Conservation (phyloP, 2,113 vertebrate genomes). For the Petrocephalus microphthalmus region DNA sequence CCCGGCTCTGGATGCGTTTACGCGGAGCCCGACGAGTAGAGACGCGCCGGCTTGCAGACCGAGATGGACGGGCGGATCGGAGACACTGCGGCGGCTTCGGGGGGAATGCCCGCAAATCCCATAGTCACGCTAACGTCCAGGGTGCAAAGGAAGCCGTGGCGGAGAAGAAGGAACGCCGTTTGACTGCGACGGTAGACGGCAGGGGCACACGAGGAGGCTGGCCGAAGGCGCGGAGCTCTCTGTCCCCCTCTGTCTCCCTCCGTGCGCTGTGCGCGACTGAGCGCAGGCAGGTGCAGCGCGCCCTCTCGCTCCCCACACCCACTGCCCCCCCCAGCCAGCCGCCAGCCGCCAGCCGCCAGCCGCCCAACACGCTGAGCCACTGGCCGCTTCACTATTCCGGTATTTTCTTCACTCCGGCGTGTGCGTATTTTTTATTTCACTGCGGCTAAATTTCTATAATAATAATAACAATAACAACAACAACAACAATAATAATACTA, state of each 20-base stretch:
- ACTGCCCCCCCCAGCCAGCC: not conserved
- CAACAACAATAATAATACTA: not conserved
- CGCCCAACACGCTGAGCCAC: not conserved
- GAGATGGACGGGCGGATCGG: not conserved
- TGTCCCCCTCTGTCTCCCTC: not conserved
- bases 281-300: slow-evolving; percentile 17
- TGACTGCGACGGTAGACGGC: not conserved
- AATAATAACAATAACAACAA: not conserved
- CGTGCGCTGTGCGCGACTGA: not conserved
- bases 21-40: not conserved
- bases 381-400: not conserved
- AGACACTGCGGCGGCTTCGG: not conserved
- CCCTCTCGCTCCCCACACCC: not conserved
- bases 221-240: not conserved
- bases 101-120: not conserved
- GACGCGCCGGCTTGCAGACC: not conserved
- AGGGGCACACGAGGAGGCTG: not conserved
- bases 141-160: not conserved
- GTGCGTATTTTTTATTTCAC: not conserved
- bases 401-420: not conserved
- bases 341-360: not conserved
- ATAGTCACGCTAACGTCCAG: slow-evolving; percentile 4
- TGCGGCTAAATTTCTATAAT: not conserved
- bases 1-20: not conserved
- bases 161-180: not conserved